These are phyloP conservation scores for Cyrtonyx montezumae DNA, from an alignment of 2,113 vertebrate species.

Conservation along the genomic window DNA sequence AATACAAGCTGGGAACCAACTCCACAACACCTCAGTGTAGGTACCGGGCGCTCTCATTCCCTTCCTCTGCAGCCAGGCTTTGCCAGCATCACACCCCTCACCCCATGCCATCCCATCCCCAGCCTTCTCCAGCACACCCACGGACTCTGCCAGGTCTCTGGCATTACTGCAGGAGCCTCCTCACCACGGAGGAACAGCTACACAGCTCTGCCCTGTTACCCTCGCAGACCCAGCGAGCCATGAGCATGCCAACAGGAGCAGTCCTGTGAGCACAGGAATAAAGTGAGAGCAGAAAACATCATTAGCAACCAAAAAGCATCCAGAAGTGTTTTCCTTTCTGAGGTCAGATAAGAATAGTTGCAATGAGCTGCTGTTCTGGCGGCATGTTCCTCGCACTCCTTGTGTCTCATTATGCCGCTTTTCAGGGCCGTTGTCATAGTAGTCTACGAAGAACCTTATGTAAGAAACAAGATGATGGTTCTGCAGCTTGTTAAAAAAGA, in stretches of 20 bases:
- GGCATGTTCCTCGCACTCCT: background rate
- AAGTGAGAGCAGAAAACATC: background rate
- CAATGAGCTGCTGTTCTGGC: background rate
- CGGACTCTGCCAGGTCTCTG: background rate
- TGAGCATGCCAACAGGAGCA: background rate
- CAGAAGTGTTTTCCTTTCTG: background rate
- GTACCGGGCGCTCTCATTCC: background rate
- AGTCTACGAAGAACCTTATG: slow-evolving; percentile 50
- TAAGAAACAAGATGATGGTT: slow-evolving; percentile 38
- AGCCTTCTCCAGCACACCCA: background rate
- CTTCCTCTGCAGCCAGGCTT: background rate
- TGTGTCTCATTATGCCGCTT: background rate
- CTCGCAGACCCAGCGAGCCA: background rate
- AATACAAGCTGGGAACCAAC: background rate
- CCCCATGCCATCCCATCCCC: no score
- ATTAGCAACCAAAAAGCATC: background rate
- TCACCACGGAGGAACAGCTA: background rate
- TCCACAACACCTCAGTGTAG: background rate
- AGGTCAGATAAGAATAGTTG: slow-evolving; percentile 10
- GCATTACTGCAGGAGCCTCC: background rate
- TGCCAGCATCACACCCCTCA: background rate
- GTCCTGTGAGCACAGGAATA: background rate
- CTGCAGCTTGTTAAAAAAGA: slow-evolving; percentile 7
- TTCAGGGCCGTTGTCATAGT: slow-evolving; percentile 60
- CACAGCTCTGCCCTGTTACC: background rate